Evolutionary conservation across 2,888 invertebrate species (phyloP), one percentile per base, ranked within the genome.

Genomic region (Ceraclea dissimilis): DNA sequence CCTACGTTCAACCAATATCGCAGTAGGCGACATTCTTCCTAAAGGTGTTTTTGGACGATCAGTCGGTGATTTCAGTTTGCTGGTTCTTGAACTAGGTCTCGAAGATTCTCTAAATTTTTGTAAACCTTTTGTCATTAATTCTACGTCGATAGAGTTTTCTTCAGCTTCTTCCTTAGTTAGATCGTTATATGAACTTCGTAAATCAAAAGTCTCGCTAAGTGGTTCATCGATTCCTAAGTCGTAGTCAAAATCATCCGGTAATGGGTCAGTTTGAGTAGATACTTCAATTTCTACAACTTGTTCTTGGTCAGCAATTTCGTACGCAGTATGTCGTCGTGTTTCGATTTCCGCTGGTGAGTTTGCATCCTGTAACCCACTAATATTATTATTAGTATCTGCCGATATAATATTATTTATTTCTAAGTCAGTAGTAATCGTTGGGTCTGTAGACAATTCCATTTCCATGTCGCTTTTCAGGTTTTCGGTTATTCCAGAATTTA

Each of bases 261-360:
- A 69, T 0, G 90, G 90, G 71, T 92, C 91, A 0, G 91, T 92
- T 72, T 92, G 91, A 1, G 89, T 90, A 1, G 88, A 90, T 4
- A 87, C 85, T 66, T 88, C 87, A 20, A 84, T 83, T 70, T 89
- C 89, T 59, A 79, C 68, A 19, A 77, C 66, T 61, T 74, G 69
- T 49, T 75, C 73, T 44, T 66, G 52, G 56, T 67, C 52, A 44
- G 57, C 56, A 2, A 47, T 26, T 19, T 48, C 52, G 13, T 50
- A 22, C 26, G 43, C 10, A 31, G n/a, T 51, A 19, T 49, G 43
- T 51, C 43, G 1, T n/a, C n/a, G n/a, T n/a, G 53, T 43, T 48
- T 54, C 49, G 11, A 49, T 5, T 13, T 33, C 31, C 8, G 13
- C 18, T 2, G 2, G 13, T 46, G 22, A 26, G 33, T 53, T 22